phyloP scores from a whole-genome alignment of 2,888 invertebrate genomes.

The Andricus quercusramuli region DNA sequence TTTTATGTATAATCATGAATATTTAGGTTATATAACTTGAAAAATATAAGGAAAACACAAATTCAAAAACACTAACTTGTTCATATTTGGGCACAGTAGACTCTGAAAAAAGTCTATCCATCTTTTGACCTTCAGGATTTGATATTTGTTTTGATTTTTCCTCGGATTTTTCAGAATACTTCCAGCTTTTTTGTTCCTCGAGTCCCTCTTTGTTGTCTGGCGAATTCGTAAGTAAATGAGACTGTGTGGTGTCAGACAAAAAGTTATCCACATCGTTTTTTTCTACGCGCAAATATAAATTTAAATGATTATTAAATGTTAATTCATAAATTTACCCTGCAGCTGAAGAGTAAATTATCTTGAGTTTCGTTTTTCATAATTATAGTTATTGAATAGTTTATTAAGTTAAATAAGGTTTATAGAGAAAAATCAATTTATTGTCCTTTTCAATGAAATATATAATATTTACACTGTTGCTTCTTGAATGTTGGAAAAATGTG shows the following conservation, averaged over 20 bases:
- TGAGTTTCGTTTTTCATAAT: background rate
- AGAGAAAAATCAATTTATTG: background rate
- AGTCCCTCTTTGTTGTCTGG: background rate
- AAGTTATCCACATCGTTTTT: background rate
- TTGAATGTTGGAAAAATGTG: background rate
- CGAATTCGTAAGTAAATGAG: background rate
- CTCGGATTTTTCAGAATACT: background rate
- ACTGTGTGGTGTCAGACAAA: background rate
- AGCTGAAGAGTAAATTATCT: too few relatives aligned
- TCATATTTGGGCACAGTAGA: background rate
- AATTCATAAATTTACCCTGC: too few relatives aligned
- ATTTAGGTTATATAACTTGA: background rate
- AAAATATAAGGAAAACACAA: background rate
- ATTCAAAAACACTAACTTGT: background rate
- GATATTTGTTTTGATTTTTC: background rate
- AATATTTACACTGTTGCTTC: background rate
- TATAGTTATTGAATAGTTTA: background rate
- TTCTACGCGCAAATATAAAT: background rate
- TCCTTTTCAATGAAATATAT: background rate
- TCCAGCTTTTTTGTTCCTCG: background rate
- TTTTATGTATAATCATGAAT: background rate
- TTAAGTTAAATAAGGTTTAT: background rate
- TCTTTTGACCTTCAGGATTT: slow-evolving; percentile 14
- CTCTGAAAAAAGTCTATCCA: slow-evolving; percentile 44
- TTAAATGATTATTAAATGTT: too few relatives aligned